A percentile compares a stretch with the other conserved stretches of the same genome.
Conservation (phyloP, 2,113 vertebrate species). For the Cyprinus carpio region DNA sequence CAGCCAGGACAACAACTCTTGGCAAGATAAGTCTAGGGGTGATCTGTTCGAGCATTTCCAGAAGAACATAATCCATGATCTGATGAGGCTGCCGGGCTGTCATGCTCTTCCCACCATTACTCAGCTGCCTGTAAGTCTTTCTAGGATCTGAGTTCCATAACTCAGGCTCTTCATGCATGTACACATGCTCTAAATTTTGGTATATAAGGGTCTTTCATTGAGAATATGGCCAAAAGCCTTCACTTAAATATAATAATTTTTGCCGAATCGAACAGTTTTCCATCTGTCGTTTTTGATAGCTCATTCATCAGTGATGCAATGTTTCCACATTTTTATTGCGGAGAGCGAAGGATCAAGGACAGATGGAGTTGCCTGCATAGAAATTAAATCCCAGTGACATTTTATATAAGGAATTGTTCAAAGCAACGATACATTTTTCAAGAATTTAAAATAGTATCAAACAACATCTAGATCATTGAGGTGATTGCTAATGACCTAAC, state of each 20-base stretch:
- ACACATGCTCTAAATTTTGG: not conserved
- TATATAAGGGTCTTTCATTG: not conserved
- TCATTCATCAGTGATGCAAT: conserved; percentile 1
- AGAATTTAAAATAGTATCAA: not conserved
- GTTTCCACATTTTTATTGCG: conserved; percentile 26
- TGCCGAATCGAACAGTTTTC: not conserved
- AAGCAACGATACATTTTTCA: not conserved
- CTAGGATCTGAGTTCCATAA: not conserved
- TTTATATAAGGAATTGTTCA: not conserved
- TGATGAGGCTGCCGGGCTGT: not conserved
- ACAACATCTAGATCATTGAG: not conserved
- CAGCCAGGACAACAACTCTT: conserved; percentile 26
- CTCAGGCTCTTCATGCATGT: not conserved
- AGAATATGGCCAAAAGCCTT: not conserved
- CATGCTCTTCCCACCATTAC: not conserved
- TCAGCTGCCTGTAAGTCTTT: not conserved
- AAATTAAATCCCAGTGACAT: not conserved
- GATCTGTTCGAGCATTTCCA: not conserved
- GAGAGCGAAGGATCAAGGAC: not conserved
- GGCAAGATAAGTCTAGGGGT: conserved; percentile 19
- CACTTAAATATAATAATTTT: conserved; percentile 11
- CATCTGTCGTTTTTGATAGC: conserved; percentile 38
- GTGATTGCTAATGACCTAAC: not conserved
- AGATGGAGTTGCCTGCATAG: conserved; percentile 3
- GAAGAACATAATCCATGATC: conserved; percentile 3